These are phyloP conservation scores for Limnephilus auricula DNA, from an alignment of 2,888 invertebrate species.

Conservation along the genomic window DNA sequence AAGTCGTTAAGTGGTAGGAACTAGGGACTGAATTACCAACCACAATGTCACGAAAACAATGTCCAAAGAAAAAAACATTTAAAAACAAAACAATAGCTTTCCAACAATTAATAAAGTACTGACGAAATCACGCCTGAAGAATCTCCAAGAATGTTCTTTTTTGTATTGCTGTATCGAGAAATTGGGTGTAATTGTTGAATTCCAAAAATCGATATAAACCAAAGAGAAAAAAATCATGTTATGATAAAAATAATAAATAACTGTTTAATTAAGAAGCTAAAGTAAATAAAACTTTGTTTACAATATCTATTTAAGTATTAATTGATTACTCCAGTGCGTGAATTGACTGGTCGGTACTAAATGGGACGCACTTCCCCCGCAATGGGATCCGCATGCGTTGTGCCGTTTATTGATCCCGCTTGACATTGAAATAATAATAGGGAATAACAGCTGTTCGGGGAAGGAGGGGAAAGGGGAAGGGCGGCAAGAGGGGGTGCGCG, in stretches of 20 bases:
- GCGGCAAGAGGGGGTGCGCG: background rate
- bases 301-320: background rate
- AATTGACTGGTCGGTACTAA: background rate
- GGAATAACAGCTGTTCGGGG: constrained; percentile 77
- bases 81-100: background rate
- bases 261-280: background rate
- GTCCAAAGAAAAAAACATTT: background rate
- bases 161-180: background rate
- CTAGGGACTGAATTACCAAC: background rate
- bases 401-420: constrained; percentile 75
- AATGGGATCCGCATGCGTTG: constrained; percentile 48
- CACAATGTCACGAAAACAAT: background rate
- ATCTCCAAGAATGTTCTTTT: too few relatives aligned
- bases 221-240: background rate
- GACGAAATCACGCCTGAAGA: too few relatives aligned
- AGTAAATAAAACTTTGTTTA: background rate
- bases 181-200: background rate
- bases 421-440: constrained; percentile 77
- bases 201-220: background rate
- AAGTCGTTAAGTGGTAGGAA: background rate
- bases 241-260: background rate
- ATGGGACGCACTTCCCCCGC: constrained; percentile 54
- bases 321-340: background rate
- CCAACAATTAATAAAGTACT: too few relatives aligned
- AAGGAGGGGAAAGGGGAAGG: constrained; percentile 69